phyloP scores from a whole-genome alignment of 2,797 vertebrate genomes.

The Anas acuta region DNA sequence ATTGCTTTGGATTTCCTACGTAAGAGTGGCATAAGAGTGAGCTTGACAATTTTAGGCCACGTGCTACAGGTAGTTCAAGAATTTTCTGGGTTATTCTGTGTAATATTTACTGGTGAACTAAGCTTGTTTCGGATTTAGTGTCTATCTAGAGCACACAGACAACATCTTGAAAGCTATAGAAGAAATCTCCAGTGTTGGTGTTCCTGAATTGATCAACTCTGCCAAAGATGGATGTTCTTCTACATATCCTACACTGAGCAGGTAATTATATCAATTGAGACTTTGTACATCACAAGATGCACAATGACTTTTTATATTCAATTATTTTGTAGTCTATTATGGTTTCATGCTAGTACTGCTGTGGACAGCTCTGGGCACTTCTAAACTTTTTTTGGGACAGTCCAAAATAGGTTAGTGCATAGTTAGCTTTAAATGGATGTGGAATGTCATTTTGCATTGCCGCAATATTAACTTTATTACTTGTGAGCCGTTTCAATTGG shows the following conservation, averaged over 20 bases:
- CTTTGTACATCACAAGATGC: neutral
- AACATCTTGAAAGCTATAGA: slow-evolving; percentile 91
- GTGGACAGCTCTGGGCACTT: neutral
- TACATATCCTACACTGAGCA: slow-evolving; percentile 88
- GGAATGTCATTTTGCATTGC: neutral
- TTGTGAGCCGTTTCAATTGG: neutral
- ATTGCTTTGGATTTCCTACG: neutral
- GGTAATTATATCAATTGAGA: slow-evolving; percentile 64
- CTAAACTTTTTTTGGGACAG: neutral
- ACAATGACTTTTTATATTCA: neutral
- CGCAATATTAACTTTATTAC: neutral
- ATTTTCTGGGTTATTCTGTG: neutral
- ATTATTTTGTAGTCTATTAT: neutral
- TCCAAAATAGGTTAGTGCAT: accelerated
- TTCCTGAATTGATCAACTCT: slow-evolving; percentile 85
- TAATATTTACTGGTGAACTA: neutral
- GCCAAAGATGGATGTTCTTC: slow-evolving; percentile 87
- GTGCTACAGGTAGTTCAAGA: neutral
- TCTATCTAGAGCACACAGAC: slow-evolving; percentile 89
- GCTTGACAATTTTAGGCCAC: neutral
- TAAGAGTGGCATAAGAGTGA: neutral
- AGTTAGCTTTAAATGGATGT: neutral
- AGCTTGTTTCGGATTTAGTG: slow-evolving; percentile 75
- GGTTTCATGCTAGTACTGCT: neutral
- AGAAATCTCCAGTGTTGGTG: slow-evolving; percentile 87